Evolutionary conservation across 2,797 vertebrate genomes (phyloP), one percentile per base, ranked within the genome.

Genomic region (Podarcis siculus): DNA sequence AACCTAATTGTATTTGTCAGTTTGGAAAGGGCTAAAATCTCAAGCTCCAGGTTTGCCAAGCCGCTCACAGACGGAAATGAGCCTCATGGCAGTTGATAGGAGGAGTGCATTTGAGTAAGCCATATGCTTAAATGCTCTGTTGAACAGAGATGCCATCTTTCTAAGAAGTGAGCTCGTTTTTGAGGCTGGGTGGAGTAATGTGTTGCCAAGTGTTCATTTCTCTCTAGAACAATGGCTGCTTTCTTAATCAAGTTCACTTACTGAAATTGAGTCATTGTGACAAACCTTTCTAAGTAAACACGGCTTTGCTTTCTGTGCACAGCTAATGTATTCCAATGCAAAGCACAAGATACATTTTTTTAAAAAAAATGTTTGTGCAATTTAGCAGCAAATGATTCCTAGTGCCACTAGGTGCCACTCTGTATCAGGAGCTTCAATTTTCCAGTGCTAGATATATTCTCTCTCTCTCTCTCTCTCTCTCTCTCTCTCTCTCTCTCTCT

Each of bases 331-430:
- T 78, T 85, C 30, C 37, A 78, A 49, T 35, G 23, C 23, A 85
- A 80, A 49, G 8, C 5, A 55, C 4, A 69, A 69, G 25, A 27
- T 35, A 58, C 72, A 7, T 35, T n/a, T 35, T 35, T n/a, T 42
- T 4, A 19, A 8, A 66, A 80, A 64, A 75, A 79, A 73, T 35
- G 19, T 42, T 27, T 27, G 27, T n/a, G 66, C 32, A 55, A 66
- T 37, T 27, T 79, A 69, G n/a, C 13, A 45, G n/a, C 35, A 58
- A 58, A 58, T 69, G 30, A 23, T 86, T 86, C 35, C 42, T 32
- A 75, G 12, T 32, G 27, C 76, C 90, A 86, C 79, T 79, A 89
- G 80, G 84, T 91, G 90, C 61, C 86, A 66, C 42, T 78, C 32
- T 88, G 37, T 45, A 39, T 32, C 71, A 83, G 80, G 61, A 61